Evolutionary conservation across 2,113 vertebrate species (phyloP).

Genomic region (Bungarus multicinctus): DNA sequence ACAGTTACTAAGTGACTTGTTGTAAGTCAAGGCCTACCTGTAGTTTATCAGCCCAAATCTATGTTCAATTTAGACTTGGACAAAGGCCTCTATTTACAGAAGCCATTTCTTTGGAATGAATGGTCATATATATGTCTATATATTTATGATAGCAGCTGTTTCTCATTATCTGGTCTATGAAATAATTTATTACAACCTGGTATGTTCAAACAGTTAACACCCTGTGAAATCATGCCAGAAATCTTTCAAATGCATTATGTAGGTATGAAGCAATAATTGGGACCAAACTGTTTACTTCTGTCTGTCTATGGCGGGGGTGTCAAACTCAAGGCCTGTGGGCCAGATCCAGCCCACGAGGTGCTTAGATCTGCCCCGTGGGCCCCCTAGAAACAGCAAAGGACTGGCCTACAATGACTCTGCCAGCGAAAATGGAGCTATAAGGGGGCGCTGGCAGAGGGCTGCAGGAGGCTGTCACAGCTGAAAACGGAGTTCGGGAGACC

Average conservation of each 20-base stretch:
- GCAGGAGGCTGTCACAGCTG: no score
- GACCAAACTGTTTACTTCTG: background rate
- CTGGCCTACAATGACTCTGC: no score
- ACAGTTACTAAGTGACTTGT: background rate
- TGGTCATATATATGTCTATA: slow-evolving; percentile 15
- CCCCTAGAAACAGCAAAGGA: no score
- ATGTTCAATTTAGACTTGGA: background rate
- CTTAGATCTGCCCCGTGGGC: no score
- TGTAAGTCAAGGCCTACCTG: background rate
- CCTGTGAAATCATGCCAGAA: slow-evolving; percentile 13
- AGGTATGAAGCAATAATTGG: slow-evolving; percentile 23
- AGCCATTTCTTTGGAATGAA: slow-evolving; percentile 1
- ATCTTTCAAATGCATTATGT: slow-evolving; percentile 37
- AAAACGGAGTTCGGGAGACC: no score
- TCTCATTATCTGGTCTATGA: background rate
- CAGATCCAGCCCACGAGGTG: no score
- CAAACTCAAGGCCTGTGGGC: no score
- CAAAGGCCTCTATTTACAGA: slow-evolving; percentile 4
- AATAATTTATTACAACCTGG: background rate
- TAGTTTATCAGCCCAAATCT: background rate
- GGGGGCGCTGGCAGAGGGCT: no score
- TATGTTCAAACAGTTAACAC: background rate
- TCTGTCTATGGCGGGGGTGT: background rate
- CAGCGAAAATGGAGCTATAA: no score
- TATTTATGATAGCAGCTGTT: slow-evolving; percentile 25